A percentile compares a stretch with the other conserved stretches of the same genome.
These are phyloP conservation scores for Clarias fuscus DNA, from an alignment of 2,797 vertebrate species.

Conservation along the genomic window DNA sequence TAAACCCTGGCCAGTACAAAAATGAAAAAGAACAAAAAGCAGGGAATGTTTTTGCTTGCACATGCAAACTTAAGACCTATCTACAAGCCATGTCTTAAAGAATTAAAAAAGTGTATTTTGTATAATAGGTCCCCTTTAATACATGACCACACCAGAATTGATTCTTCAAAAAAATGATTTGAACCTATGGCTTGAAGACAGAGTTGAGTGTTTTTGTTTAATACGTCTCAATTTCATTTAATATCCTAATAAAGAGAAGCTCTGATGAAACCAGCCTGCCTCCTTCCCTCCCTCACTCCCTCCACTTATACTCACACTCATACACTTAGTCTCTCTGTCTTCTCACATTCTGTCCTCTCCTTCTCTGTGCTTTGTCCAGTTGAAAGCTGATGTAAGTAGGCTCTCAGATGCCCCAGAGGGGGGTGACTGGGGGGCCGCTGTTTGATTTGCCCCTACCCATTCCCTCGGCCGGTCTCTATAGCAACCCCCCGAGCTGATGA, in stretches of 20 bases:
- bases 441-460: constrained; percentile 71
- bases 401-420: constrained; percentile 78
- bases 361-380: constrained; percentile 71
- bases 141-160: too few relatives aligned
- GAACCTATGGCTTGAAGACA: neutral
- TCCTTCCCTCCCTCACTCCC: neutral
- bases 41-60: too few relatives aligned
- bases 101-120: too few relatives aligned
- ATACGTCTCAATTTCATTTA: neutral
- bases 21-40: too few relatives aligned
- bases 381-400: constrained; percentile 79
- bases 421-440: constrained; percentile 79
- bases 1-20: too few relatives aligned
- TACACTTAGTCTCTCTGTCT: constrained; percentile 50
- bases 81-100: too few relatives aligned
- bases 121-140: too few relatives aligned
- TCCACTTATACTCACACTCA: neutral
- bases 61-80: too few relatives aligned
- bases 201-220: neutral
- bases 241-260: constrained; percentile 1
- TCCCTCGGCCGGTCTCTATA: constrained; percentile 81
- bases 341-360: constrained; percentile 65
- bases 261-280: neutral
- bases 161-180: neutral
- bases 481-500: constrained; percentile 87